phyloP scores from a whole-genome alignment of 2,113 vertebrate genomes.

The Triplophysa tibetana region DNA sequence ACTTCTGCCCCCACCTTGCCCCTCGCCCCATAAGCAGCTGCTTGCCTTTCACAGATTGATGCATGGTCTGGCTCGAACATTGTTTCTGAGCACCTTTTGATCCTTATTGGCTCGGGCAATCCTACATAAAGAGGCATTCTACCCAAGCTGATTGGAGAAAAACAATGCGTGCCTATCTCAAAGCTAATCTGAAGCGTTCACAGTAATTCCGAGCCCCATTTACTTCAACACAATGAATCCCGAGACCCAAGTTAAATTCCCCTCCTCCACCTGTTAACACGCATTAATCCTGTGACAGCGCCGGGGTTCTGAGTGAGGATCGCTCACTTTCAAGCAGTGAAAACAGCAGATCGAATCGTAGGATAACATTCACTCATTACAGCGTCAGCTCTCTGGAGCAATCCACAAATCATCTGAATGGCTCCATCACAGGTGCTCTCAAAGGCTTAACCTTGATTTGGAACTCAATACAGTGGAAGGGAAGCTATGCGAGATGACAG shows the following conservation, averaged over 20 bases:
- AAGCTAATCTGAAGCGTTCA: conserved; percentile 53
- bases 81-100: conserved; percentile 67
- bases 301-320: conserved; percentile 31
- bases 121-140: conserved; percentile 62
- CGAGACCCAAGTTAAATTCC: conserved; percentile 49
- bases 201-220: conserved; percentile 38
- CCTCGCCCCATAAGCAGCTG: conserved; percentile 56
- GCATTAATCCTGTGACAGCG: conserved; percentile 53
- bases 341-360: conserved; percentile 38
- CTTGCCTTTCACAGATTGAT: conserved; percentile 62
- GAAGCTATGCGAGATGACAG: conserved; percentile 48
- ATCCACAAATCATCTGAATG: conserved; percentile 32
- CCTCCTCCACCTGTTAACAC: conserved; percentile 57
- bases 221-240: conserved; percentile 51
- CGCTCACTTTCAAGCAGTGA: conserved; percentile 30
- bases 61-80: conserved; percentile 59
- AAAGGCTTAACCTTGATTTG: conserved; percentile 24
- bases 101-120: conserved; percentile 59
- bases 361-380: conserved; percentile 29
- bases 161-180: conserved; percentile 63
- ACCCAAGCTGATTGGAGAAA: conserved; percentile 61
- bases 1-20: conserved; percentile 15
- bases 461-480: conserved; percentile 25
- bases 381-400: conserved; percentile 22
- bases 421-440: conserved; percentile 30